These are phyloP conservation scores for Upupa epops DNA, from an alignment of 2,113 vertebrate species.

Conservation along the genomic window DNA sequence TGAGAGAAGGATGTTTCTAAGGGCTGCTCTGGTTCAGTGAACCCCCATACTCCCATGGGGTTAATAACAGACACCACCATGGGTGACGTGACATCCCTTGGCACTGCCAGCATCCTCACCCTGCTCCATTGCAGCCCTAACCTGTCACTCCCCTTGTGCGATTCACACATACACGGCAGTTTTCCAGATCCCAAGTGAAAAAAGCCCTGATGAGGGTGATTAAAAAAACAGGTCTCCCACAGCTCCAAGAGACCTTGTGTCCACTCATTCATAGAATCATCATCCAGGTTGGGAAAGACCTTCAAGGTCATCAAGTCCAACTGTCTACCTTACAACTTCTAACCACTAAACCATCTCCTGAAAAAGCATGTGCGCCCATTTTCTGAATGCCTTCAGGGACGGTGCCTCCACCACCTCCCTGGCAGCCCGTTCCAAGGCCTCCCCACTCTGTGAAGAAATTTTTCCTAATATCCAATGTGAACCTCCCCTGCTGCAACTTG, in stretches of 20 bases:
- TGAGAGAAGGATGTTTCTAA: accelerated
- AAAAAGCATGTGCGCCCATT: no score
- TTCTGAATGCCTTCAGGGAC: no score
- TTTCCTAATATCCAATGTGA: no score
- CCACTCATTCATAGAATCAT: no score
- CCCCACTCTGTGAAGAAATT: no score
- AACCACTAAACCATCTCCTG: no score
- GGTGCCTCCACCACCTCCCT: no score
- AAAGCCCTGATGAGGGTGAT: neutral
- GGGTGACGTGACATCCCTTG: neutral
- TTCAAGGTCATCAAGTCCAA: no score
- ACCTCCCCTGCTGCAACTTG: no score
- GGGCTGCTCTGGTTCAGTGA: neutral
- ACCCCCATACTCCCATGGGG: neutral
- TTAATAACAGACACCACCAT: neutral
- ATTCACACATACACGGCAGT: neutral
- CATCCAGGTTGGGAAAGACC: no score
- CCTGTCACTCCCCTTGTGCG: neutral
- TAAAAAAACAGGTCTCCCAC: neutral
- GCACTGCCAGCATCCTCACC: neutral
- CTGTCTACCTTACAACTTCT: no score
- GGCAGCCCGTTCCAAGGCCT: no score
- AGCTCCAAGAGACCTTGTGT: neutral
- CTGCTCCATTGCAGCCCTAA: neutral
- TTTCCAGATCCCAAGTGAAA: accelerated